phyloP scores from a whole-genome alignment of 2,113 vertebrate species.

The Apeltes quadracus region DNA sequence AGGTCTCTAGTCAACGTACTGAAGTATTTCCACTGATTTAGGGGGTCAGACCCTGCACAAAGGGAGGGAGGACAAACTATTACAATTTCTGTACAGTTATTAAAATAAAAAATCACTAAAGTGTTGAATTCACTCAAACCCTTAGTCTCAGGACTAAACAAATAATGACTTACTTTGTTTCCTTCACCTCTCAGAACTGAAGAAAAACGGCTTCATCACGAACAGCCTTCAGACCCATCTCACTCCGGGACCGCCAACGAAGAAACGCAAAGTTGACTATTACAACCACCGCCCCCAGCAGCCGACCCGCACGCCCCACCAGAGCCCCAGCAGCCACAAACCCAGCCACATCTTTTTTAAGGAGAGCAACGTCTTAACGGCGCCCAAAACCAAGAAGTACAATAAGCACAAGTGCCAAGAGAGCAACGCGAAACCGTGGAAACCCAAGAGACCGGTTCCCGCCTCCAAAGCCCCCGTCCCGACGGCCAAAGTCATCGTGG shows the following conservation, averaged over 20 bases:
- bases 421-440: constrained; percentile 62
- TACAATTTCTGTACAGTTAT: neutral
- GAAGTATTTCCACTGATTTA: neutral
- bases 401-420: constrained; percentile 28
- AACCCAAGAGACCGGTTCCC: constrained; percentile 71
- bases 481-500: neutral
- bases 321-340: constrained; percentile 39
- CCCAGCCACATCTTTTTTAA: constrained; percentile 59
- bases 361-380: neutral
- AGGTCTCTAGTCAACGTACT: neutral
- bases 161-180: constrained; percentile 10
- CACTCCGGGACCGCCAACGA: constrained; percentile 61
- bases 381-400: constrained; percentile 38
- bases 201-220: constrained; percentile 45
- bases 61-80: neutral
- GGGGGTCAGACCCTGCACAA: neutral
- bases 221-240: neutral
- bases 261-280: constrained; percentile 67
- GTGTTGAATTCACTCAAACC: neutral
- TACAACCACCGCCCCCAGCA: constrained; percentile 18
- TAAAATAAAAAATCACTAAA: neutral
- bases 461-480: constrained; percentile 6
- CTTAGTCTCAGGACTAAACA: neutral
- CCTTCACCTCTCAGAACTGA: constrained; percentile 64
- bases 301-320: neutral